Evolutionary conservation across 2,888 invertebrate species (phyloP).

Genomic region (Pasiphila rectangulata): DNA sequence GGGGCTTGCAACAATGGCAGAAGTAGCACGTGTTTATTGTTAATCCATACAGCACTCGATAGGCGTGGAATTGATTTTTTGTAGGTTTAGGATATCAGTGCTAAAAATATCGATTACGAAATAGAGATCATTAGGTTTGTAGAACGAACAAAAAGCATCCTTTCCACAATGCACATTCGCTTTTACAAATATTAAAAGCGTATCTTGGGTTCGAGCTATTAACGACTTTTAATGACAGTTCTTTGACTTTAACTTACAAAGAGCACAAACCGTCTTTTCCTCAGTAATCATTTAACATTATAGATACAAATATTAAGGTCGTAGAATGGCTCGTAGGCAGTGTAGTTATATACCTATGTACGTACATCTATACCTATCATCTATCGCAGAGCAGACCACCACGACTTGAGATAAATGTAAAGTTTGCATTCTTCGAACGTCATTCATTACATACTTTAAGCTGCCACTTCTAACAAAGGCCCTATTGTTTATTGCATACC

Average conservation of each 20-base stretch:
- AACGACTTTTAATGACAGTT: too few relatives aligned
- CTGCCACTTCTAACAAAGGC: conserved; percentile 34
- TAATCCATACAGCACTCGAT: conserved; percentile 13
- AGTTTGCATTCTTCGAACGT: conserved; percentile 22
- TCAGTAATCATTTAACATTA: too few relatives aligned
- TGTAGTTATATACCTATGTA: too few relatives aligned
- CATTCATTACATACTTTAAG: conserved; percentile 17
- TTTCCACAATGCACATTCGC: too few relatives aligned
- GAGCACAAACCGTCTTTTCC: too few relatives aligned
- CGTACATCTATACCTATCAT: neutral
- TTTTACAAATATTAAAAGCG: too few relatives aligned
- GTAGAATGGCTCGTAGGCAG: too few relatives aligned
- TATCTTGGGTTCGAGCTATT: too few relatives aligned
- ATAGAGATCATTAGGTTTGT: neutral
- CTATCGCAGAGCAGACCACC: conserved; percentile 15
- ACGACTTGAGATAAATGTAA: conserved; percentile 9
- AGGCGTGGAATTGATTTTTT: conserved; percentile 6
- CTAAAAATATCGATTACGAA: neutral
- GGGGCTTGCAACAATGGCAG: conserved; percentile 28
- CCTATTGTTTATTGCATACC: conserved; percentile 26
- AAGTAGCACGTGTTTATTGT: conserved; percentile 27
- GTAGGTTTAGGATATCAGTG: neutral
- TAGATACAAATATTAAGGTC: too few relatives aligned
- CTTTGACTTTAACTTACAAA: too few relatives aligned
- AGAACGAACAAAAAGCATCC: too few relatives aligned